Percentiles rank a stretch among this genome's conserved stretches.
These are phyloP conservation scores for Serrognathus titanus DNA, from an alignment of 2,888 invertebrate genomes.

Conservation along the genomic window DNA sequence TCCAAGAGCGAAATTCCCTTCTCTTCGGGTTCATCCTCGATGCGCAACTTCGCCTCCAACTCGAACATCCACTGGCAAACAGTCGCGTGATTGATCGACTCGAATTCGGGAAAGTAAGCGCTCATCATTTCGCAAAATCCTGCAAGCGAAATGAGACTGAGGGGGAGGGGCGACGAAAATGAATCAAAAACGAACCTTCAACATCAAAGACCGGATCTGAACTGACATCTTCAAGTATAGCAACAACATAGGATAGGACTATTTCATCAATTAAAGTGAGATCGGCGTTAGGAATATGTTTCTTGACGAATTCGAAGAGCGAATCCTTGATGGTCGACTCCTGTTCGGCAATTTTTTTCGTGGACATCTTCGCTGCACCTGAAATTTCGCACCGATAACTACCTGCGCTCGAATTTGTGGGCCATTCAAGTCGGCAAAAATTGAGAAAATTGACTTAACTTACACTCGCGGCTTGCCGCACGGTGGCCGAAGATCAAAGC, in stretches of 20 bases:
- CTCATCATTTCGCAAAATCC: slow-evolving; percentile 91
- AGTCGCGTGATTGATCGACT: slow-evolving; percentile 67
- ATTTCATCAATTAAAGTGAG: slow-evolving; percentile 85
- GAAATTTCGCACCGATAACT: background rate
- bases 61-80: slow-evolving; percentile 83
- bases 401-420: no score
- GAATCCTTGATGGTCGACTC: slow-evolving; percentile 76
- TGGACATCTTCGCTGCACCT: slow-evolving; percentile 33
- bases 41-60: slow-evolving; percentile 64
- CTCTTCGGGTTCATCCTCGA: slow-evolving; percentile 36
- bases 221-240: slow-evolving; percentile 81
- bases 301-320: slow-evolving; percentile 75
- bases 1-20: slow-evolving; percentile 49
- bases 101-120: slow-evolving; percentile 86
- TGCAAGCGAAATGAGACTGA: slow-evolving; percentile 32
- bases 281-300: slow-evolving; percentile 77
- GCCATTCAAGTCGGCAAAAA: no score
- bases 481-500: no score
- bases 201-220: slow-evolving; percentile 78
- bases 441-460: no score
- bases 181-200: slow-evolving; percentile 54
- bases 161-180: background rate
- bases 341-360: slow-evolving; percentile 59
- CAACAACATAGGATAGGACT: slow-evolving; percentile 83
- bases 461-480: no score